Evolutionary conservation across 2,113 vertebrate species (phyloP), one percentile per base, ranked within the genome.

Genomic region (Desmodus rotundus): DNA sequence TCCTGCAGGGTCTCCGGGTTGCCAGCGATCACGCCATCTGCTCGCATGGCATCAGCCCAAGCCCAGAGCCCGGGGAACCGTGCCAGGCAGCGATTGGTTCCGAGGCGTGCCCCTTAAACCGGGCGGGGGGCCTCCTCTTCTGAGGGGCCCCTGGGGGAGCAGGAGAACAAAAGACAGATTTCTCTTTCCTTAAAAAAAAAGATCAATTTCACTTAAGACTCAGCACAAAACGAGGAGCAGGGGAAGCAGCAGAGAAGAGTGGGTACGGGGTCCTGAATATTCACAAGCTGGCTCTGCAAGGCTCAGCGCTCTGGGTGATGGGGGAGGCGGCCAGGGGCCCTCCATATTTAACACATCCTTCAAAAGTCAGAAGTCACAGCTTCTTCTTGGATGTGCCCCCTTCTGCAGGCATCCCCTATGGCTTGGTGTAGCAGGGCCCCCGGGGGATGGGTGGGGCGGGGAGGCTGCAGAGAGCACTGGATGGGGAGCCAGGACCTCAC

Each of bases 1-100:
- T 98, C 98, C 98, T 98, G 98, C 98, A 97, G 98, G 98, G 98
- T 98, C 98, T 98, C 98, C 83, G 96, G 98, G 98, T 98, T 98
- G 98, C 98, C 98, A 98, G 98, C 98, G 97, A 98, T 98, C 98
- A 97, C 86, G 98, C 98, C 98, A 98, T 98, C 98, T 99, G 98
- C 98, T 98, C 96, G 0, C 47, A 97, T 98, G 98, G 98, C 98
- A 98, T 86, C 63, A 0, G 98, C 98, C 98, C 98, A 97, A 97
- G 97, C 96, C 92, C 97, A 93, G 97, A 84, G 96, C 98, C 98
- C 96, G 38, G 98, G 98, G 98, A 98, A 94, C 94, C n/a, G 14
- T 98, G 97, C 98, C 97, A 98, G 98, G 96, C 98, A 96, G 96
- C 43, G 93, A 98, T 98, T 98, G 98, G 98, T 97, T 98, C 98